Evolutionary conservation across 2,797 vertebrate species (phyloP).

Genomic region (Bradypodion ventrale): DNA sequence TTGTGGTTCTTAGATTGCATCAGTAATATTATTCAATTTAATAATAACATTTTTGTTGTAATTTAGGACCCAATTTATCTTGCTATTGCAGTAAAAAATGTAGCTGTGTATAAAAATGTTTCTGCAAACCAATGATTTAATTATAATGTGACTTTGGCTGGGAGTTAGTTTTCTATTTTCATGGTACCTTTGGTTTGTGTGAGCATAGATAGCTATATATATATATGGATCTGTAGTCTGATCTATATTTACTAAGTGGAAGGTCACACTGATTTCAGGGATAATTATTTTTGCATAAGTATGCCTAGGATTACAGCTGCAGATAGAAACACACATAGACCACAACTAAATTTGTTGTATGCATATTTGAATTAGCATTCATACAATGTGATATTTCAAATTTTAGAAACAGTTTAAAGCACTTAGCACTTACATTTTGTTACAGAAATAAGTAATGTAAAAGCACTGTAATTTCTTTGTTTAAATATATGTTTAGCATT

Average conservation of each 20-base stretch:
- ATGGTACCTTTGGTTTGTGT: neutral
- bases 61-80: constrained; percentile 62
- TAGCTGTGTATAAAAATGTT: constrained; percentile 44
- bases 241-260: neutral
- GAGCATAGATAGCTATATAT: neutral
- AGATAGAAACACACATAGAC: neutral
- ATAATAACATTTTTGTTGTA: constrained; percentile 54
- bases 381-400: constrained; percentile 2
- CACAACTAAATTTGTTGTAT: neutral
- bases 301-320: neutral
- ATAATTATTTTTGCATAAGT: neutral
- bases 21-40: constrained; percentile 39
- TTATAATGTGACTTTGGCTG: constrained; percentile 13
- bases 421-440: neutral
- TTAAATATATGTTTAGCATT: neutral
- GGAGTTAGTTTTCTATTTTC: constrained; percentile 36
- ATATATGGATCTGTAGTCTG: neutral
- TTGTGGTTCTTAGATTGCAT: constrained; percentile 56
- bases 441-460: constrained; percentile 5
- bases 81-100: constrained; percentile 54
- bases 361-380: neutral
- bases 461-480: neutral
- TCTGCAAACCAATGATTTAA: constrained; percentile 57
- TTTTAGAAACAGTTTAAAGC: neutral
- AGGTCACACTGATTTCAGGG: neutral